Evolutionary conservation across 30 jellyfish, hydroid and myxozoan genomes (phyloP).

Genomic region (Turritopsis dohrnii): DNA sequence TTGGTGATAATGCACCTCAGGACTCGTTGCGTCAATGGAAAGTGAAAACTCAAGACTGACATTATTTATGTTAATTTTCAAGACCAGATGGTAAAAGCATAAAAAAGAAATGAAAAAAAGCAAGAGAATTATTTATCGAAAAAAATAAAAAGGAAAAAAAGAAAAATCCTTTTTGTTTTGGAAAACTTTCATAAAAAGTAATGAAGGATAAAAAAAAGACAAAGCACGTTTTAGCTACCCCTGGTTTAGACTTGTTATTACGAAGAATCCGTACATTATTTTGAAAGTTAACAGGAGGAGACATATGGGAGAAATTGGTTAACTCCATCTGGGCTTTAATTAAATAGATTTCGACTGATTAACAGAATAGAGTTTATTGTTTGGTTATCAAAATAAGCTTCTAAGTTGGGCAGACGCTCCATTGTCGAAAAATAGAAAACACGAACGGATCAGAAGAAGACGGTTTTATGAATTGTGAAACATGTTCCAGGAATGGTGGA

Average conservation of each 20-base stretch:
- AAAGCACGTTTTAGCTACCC: neutral
- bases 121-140: neutral
- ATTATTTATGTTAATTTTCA: neutral
- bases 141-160: constrained; percentile 2
- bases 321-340: neutral
- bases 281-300: neutral
- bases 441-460: neutral
- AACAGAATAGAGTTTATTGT: neutral
- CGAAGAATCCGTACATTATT: neutral
- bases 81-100: constrained; percentile 15
- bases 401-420: neutral
- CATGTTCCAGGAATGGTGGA: neutral
- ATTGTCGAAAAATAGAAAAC: neutral
- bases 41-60: neutral
- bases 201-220: neutral
- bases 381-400: neutral
- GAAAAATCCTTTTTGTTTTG: neutral
- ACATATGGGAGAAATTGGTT: neutral
- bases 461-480: neutral
- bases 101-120: neutral
- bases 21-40: neutral
- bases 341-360: neutral
- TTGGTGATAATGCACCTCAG: constrained; percentile 10
- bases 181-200: neutral
- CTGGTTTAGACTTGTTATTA: neutral